Evolutionary conservation across 2,113 vertebrate genomes (phyloP).

Genomic region (Axis porcinus): DNA sequence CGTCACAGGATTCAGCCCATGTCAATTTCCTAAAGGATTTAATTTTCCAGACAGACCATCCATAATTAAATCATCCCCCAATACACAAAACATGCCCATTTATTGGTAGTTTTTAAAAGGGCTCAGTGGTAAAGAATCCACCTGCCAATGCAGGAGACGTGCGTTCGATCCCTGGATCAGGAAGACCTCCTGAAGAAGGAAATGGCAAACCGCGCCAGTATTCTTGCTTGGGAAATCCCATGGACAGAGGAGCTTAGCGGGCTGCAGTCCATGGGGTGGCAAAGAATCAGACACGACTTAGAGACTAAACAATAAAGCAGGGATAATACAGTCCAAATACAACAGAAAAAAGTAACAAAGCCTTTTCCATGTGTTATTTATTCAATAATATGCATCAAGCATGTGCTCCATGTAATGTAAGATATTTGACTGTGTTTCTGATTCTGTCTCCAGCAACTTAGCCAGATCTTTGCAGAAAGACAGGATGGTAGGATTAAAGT

Average conservation of each 20-base stretch:
- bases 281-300: neutral
- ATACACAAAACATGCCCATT: neutral
- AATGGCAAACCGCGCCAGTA: neutral
- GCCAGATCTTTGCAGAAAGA: neutral
- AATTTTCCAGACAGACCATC: slow-evolving; percentile 8
- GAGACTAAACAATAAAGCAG: neutral
- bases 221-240: neutral
- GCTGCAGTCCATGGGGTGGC: neutral
- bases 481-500: neutral
- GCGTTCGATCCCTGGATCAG: neutral
- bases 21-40: neutral
- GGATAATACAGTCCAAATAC: neutral
- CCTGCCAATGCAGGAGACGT: neutral
- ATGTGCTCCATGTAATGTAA: neutral
- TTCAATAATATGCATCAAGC: neutral
- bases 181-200: neutral
- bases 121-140: neutral
- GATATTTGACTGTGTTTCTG: neutral
- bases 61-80: neutral
- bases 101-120: neutral
- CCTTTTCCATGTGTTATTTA: neutral
- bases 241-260: neutral
- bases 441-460: neutral
- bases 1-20: neutral
- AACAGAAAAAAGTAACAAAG: neutral